A percentile compares a stretch with the other conserved stretches of the same genome.
These are phyloP conservation scores for Tenebrosternarchus preto DNA, from an alignment of 2,113 vertebrate genomes.

Conservation along the genomic window DNA sequence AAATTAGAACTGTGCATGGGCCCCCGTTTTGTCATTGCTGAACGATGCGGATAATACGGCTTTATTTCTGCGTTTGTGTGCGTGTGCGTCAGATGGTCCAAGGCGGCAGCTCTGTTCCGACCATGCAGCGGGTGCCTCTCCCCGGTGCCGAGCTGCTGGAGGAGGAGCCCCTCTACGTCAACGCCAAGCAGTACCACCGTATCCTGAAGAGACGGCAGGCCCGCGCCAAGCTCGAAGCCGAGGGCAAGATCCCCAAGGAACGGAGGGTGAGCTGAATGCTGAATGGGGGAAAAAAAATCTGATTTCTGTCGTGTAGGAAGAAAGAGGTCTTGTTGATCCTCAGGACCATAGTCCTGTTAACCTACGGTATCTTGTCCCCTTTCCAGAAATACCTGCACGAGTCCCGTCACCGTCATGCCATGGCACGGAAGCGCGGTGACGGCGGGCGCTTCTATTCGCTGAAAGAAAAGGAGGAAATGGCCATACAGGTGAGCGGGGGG, in stretches of 20 bases:
- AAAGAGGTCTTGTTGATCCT: too few species aligned
- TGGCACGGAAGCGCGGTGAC: constrained; percentile 94
- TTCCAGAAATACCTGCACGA: constrained; percentile 96
- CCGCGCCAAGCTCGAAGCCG: constrained; percentile 93
- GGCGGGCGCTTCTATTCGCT: constrained; percentile 96
- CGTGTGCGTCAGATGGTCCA: constrained; percentile 86
- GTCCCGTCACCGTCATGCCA: constrained; percentile 94
- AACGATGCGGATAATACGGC: too few species aligned
- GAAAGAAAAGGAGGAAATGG: constrained; percentile 90
- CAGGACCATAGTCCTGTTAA: too few species aligned
- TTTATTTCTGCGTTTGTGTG: neutral
- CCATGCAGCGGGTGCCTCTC: constrained; percentile 94
- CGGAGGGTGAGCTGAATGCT: constrained; percentile 85
- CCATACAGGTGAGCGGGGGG: constrained; percentile 79
- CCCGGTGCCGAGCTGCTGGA: constrained; percentile 98
- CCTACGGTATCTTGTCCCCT: neutral
- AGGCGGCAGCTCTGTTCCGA: constrained; percentile 85
- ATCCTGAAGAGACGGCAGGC: constrained; percentile 96
- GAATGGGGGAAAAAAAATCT: neutral
- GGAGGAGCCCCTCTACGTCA: constrained; percentile 96
- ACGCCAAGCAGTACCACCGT: constrained; percentile 98
- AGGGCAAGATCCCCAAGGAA: constrained; percentile 98
- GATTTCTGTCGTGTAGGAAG: too few species aligned
- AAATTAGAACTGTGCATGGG: too few species aligned
- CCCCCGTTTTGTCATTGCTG: too few species aligned